Evolutionary conservation across 2,888 invertebrate species (phyloP).

Genomic region (Omphaloscelis lunosa): DNA sequence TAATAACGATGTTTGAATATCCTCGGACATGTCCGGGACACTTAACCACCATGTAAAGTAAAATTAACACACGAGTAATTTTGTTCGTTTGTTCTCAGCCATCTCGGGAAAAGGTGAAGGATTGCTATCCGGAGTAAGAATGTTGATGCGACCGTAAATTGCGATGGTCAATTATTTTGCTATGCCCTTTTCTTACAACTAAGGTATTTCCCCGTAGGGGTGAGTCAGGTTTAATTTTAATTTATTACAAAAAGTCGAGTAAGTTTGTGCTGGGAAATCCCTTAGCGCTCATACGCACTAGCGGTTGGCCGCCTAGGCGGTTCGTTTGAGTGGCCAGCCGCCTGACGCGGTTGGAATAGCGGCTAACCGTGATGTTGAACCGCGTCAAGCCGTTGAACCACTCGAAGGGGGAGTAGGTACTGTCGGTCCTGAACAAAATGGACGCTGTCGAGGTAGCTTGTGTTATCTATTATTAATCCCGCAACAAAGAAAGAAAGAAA

Average conservation of each 20-base stretch:
- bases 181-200: conserved; percentile 20
- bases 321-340: too few relatives aligned
- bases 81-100: conserved; percentile 27
- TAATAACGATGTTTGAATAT: conserved; percentile 39
- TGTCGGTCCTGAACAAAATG: too few relatives aligned
- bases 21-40: conserved; percentile 42
- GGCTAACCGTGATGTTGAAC: too few relatives aligned
- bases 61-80: conserved; percentile 39
- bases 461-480: too few relatives aligned
- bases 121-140: conserved; percentile 35
- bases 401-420: too few relatives aligned
- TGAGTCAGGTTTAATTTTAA: conserved; percentile 15
- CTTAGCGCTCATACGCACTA: neutral
- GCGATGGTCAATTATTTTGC: conserved; percentile 25
- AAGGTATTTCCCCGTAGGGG: conserved; percentile 12
- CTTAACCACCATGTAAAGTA: conserved; percentile 41
- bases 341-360: too few relatives aligned
- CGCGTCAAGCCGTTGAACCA: too few relatives aligned
- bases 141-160: conserved; percentile 32
- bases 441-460: too few relatives aligned
- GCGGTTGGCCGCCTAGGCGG: too few relatives aligned
- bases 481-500: too few relatives aligned
- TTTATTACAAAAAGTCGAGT: neutral
- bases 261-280: neutral
- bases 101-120: conserved; percentile 64